Percentiles rank a stretch among this genome's conserved stretches.
Conservation (phyloP, 1,140 invertebrate species). For the Drosophila carrolli region DNA sequence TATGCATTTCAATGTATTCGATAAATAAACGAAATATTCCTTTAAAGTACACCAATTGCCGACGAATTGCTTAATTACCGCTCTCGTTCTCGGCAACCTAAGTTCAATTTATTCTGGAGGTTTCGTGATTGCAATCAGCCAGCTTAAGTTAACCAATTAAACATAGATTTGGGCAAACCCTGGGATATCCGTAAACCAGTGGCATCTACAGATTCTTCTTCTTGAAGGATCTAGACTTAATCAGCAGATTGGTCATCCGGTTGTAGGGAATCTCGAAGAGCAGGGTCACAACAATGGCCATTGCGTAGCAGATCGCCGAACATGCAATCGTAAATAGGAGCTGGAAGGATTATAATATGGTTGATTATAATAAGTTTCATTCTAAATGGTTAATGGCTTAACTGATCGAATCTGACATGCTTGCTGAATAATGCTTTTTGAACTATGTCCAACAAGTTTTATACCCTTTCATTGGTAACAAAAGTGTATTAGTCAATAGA, state of each 20-base stretch:
- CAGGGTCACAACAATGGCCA: conserved; percentile 33
- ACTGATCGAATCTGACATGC: too few relatives aligned
- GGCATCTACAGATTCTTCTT: conserved; percentile 6
- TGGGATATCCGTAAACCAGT: neutral
- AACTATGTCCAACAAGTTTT: too few relatives aligned
- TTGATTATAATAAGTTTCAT: neutral
- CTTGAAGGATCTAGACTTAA: neutral
- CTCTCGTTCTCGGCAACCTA: neutral
- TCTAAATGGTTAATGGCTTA: too few relatives aligned
- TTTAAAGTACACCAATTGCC: conserved; percentile 69
- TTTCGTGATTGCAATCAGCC: neutral
- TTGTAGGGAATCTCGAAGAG: conserved; percentile 52
- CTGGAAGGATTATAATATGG: neutral
- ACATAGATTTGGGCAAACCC: too few relatives aligned
- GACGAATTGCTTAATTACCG: conserved; percentile 4
- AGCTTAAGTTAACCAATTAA: too few relatives aligned
- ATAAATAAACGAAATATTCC: conserved; percentile 84
- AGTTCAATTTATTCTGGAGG: neutral
- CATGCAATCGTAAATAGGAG: conserved; percentile 15
- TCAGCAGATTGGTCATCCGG: conserved; percentile 26
- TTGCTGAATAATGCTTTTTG: too few relatives aligned
- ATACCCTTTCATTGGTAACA: too few relatives aligned
- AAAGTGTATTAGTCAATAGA: too few relatives aligned
- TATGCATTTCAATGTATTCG: conserved; percentile 85
- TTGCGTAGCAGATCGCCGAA: conserved; percentile 10